phyloP scores from a whole-genome alignment of 2,113 vertebrate genomes.

The Andinoacara biseriatus region DNA sequence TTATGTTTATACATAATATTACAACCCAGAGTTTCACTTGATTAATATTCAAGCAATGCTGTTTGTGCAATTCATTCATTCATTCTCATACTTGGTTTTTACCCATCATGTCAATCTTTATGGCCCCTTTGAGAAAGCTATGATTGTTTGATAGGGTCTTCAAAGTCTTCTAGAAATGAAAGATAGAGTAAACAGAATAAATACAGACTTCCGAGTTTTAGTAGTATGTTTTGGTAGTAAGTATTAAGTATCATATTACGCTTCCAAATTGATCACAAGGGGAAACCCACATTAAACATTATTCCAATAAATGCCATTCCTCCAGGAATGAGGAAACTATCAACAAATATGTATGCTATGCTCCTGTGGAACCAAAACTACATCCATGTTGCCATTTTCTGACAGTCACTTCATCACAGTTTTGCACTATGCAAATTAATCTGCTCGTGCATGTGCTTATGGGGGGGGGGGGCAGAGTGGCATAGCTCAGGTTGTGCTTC shows the following conservation, averaged over 20 bases:
- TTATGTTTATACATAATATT: not conserved
- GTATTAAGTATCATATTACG: constrained; percentile 46
- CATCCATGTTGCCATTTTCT: constrained; percentile 17
- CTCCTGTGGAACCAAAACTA: constrained; percentile 1
- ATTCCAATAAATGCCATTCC: constrained; percentile 31
- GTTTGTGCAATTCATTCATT: constrained; percentile 41
- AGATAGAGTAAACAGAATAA: constrained; percentile 39
- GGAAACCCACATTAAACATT: constrained; percentile 3
- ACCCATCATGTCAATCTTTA: constrained; percentile 48
- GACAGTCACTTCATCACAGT: constrained; percentile 16
- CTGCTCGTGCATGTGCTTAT: constrained; percentile 4
- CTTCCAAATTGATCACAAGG: constrained; percentile 25
- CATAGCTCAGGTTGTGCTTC: constrained; percentile 33
- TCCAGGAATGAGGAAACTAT: constrained; percentile 2
- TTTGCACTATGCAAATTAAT: constrained; percentile 37
- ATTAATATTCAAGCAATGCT: constrained; percentile 33
- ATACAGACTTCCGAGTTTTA: constrained; percentile 27
- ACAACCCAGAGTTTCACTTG: constrained; percentile 22
- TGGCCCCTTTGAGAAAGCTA: constrained; percentile 46
- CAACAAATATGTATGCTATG: constrained; percentile 31
- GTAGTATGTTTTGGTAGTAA: constrained; percentile 25
- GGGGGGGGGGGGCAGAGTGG: constrained; percentile 14
- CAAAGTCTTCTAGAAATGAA: constrained; percentile 42
- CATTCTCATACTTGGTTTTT: constrained; percentile 44
- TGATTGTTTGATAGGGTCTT: constrained; percentile 21